phyloP scores from a whole-genome alignment of 2,797 vertebrate species.

The Acridotheres tristis region DNA sequence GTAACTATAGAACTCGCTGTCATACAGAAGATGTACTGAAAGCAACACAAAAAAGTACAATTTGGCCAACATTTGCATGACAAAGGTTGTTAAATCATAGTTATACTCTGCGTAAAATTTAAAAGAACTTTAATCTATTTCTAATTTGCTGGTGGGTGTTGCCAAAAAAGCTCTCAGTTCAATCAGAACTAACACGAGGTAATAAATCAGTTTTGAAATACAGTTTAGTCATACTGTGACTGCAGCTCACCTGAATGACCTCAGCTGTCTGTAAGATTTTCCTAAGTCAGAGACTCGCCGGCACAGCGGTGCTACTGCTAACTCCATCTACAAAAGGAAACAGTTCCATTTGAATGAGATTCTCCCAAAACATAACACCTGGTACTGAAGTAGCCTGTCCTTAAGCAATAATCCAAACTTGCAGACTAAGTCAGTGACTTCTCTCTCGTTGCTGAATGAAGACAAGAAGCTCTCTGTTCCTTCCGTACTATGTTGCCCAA shows the following conservation, averaged over 20 bases:
- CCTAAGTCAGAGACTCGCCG: slow-evolving; percentile 93
- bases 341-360: not conserved
- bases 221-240: not conserved
- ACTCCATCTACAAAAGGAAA: slow-evolving; percentile 88
- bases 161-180: slow-evolving; percentile 48
- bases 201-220: slow-evolving; percentile 10
- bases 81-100: slow-evolving; percentile 60
- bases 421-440: not conserved
- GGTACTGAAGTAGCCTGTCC: not conserved
- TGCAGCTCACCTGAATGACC: slow-evolving; percentile 90
- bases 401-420: not conserved
- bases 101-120: slow-evolving; percentile 51
- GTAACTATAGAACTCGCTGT: slow-evolving; percentile 36
- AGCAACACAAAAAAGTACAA: slow-evolving; percentile 52
- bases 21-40: slow-evolving; percentile 23
- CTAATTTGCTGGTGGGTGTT: slow-evolving; percentile 46
- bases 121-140: slow-evolving; percentile 49
- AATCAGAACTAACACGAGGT: slow-evolving; percentile 16
- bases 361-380: not conserved
- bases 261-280: slow-evolving; percentile 90
- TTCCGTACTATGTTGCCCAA: not conserved
- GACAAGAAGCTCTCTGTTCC: not conserved
- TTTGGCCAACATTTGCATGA: slow-evolving; percentile 60
- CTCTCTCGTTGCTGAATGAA: not conserved
- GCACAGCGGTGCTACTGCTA: slow-evolving; percentile 92